Conservation (phyloP, 2,888 invertebrate genomes). For the Rambutsinella grinnellia region DNA sequence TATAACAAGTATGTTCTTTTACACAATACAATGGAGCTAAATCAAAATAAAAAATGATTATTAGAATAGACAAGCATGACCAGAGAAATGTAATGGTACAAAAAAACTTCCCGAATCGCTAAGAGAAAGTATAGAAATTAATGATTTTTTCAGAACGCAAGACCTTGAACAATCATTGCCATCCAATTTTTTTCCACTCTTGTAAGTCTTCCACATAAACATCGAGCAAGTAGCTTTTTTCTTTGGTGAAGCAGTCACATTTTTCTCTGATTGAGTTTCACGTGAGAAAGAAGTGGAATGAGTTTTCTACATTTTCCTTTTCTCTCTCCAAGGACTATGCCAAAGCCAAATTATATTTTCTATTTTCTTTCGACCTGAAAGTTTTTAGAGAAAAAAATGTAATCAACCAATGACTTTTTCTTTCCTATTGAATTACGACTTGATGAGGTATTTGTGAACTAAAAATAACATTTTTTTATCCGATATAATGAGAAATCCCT, state of each 20-base stretch:
- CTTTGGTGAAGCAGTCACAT: neutral
- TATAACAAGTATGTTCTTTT: neutral
- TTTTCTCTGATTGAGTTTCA: neutral
- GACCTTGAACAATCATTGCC: neutral
- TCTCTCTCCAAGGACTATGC: too few relatives aligned
- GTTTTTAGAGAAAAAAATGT: neutral
- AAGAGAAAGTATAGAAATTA: neutral
- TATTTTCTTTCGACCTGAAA: too few relatives aligned
- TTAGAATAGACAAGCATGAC: neutral
- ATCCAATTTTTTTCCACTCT: neutral
- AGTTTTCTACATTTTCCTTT: too few relatives aligned
- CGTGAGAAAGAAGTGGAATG: neutral
- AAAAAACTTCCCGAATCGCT: neutral
- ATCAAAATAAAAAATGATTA: neutral
- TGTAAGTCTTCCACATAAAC: too few relatives aligned
- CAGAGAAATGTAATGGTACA: neutral
- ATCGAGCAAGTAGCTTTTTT: too few relatives aligned
- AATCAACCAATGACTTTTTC: neutral
- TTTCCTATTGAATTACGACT: neutral
- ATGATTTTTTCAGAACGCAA: neutral
- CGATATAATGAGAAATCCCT: neutral
- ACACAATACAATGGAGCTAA: neutral
- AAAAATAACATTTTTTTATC: neutral
- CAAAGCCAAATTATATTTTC: too few relatives aligned
- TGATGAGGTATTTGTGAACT: neutral